Percentiles rank a stretch among this genome's conserved stretches.
phyloP scores from a whole-genome alignment of 2,888 invertebrate species.

The Microchrysa polita region DNA sequence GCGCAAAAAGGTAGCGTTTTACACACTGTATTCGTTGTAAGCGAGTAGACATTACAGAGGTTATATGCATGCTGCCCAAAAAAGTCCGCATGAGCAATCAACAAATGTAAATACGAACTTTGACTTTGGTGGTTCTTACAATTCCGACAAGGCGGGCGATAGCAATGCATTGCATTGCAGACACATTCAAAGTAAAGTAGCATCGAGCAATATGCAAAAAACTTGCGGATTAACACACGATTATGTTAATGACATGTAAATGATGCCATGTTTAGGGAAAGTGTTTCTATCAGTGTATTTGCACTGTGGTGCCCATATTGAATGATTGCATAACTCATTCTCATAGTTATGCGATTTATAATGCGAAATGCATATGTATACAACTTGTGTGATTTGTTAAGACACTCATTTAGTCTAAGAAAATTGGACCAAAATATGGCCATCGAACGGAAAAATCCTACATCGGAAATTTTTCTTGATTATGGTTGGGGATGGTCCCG shows the following conservation, averaged over 20 bases:
- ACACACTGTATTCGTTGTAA: no score
- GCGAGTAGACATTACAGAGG: constrained; percentile 27
- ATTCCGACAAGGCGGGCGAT: constrained; percentile 44
- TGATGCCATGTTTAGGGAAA: constrained; percentile 50
- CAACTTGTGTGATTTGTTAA: no score
- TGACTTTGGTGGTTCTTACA: constrained; percentile 48
- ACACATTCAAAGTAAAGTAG: constrained; percentile 31
- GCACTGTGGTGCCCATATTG: constrained; percentile 44
- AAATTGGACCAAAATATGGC: no score
- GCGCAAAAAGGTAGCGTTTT: constrained; percentile 23
- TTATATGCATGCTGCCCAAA: constrained; percentile 29
- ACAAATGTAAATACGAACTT: constrained; percentile 47
- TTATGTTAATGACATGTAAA: constrained; percentile 50
- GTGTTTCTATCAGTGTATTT: constrained; percentile 48
- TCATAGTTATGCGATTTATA: constrained; percentile 48
- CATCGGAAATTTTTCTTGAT: no score
- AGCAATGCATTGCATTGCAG: no score
- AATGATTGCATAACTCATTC: constrained; percentile 46
- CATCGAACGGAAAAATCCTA: no score
- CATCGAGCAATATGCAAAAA: constrained; percentile 46
- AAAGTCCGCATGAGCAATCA: constrained; percentile 35
- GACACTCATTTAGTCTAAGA: no score
- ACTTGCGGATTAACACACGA: constrained; percentile 49
- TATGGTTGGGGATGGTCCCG: no score
- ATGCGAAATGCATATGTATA: background rate